phyloP scores from a whole-genome alignment of 2,113 vertebrate species.

The Gymnorhina tibicen region DNA sequence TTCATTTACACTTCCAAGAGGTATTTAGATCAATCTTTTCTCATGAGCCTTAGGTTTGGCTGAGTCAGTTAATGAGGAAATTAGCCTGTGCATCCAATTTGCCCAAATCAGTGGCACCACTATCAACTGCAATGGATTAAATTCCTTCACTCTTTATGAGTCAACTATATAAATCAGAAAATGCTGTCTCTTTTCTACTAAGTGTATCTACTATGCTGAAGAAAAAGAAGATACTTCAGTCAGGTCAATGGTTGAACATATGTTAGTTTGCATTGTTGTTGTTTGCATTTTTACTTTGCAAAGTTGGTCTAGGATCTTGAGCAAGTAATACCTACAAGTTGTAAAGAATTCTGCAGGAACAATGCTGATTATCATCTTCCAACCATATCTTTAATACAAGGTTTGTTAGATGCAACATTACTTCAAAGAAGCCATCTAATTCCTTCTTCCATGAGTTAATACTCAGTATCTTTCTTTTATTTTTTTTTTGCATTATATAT shows the following conservation, averaged over 20 bases:
- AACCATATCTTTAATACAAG: not conserved
- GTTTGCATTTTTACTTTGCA: not conserved
- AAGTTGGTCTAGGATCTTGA: not conserved
- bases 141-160: not conserved
- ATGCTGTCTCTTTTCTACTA: not conserved
- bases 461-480: not conserved
- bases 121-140: not conserved
- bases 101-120: not conserved
- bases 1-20: not conserved
- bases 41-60: not conserved
- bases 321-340: not conserved
- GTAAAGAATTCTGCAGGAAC: not conserved
- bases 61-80: constrained; percentile 11
- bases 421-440: not conserved
- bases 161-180: not conserved
- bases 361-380: not conserved
- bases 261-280: not conserved
- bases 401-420: not conserved
- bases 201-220: not conserved
- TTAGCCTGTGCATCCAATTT: constrained; percentile 17
- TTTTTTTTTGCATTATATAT: not conserved
- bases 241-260: not conserved
- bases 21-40: not conserved
- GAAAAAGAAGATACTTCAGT: not conserved
- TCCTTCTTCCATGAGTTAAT: not conserved